These are phyloP conservation scores for Anguilla anguilla DNA, from an alignment of 2,797 vertebrate genomes.

Conservation along the genomic window DNA sequence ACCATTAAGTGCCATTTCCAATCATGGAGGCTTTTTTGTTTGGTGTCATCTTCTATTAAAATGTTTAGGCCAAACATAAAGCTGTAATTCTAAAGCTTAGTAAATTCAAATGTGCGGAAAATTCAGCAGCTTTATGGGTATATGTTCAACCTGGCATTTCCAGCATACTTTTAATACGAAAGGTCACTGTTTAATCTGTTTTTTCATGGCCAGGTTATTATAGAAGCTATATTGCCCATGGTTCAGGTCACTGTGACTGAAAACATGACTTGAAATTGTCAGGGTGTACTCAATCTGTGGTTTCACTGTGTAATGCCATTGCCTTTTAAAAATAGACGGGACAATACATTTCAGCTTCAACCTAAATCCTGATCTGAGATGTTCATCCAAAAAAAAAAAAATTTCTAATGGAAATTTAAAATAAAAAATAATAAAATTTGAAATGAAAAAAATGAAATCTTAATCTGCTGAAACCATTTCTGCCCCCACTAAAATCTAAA, in stretches of 20 bases:
- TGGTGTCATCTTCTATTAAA: background rate
- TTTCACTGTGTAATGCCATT: background rate
- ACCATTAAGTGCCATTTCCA: background rate
- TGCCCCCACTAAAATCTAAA: background rate
- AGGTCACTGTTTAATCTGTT: background rate
- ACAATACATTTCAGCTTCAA: background rate
- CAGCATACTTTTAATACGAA: background rate
- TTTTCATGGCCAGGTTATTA: background rate
- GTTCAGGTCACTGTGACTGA: slow-evolving; percentile 7
- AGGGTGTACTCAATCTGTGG: background rate
- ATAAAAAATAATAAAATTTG: too few species aligned
- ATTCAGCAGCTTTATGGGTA: too few species aligned
- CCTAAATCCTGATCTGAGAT: background rate
- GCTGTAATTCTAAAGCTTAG: too few species aligned
- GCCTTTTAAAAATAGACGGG: background rate
- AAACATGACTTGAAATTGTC: background rate
- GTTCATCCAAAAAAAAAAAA: background rate
- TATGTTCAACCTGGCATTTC: background rate
- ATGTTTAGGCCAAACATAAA: background rate
- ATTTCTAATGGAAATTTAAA: background rate
- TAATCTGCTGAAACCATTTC: background rate
- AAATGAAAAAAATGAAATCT: too few species aligned
- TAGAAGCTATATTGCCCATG: background rate
- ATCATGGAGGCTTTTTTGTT: background rate
- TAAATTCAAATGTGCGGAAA: too few species aligned